phyloP scores from a whole-genome alignment of 1,140 invertebrate genomes.

The Triops longicaudatus region DNA sequence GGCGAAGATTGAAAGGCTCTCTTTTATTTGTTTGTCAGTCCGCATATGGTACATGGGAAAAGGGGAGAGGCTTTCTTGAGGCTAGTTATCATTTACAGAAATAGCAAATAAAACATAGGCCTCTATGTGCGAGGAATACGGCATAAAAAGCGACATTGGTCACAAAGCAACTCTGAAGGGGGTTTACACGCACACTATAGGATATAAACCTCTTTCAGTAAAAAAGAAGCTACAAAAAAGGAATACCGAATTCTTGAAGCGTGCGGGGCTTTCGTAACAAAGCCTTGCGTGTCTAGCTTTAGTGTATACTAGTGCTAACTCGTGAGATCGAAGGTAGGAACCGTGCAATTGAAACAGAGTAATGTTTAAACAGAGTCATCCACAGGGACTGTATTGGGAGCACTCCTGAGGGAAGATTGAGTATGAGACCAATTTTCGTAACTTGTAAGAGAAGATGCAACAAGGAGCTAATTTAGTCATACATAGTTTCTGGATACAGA shows the following conservation, averaged over 20 bases:
- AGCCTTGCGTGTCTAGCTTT: not conserved
- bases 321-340: not conserved
- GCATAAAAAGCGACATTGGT: not conserved
- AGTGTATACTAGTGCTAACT: not conserved
- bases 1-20: not conserved
- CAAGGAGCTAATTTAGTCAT: not conserved
- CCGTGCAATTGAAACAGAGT: not conserved
- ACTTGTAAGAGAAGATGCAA: not conserved
- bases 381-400: not conserved
- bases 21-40: not conserved
- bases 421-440: not conserved
- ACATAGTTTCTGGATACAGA: not conserved
- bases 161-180: not conserved
- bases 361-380: slow-evolving; percentile 7
- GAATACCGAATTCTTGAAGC: not conserved
- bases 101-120: not conserved
- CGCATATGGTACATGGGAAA: not conserved
- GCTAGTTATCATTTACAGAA: not conserved
- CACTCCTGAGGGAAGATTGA: not conserved
- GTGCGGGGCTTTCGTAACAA: not conserved
- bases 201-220: too few relatives aligned
- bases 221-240: not conserved
- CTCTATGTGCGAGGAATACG: not conserved
- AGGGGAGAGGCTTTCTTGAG: not conserved
- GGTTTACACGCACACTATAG: not conserved